phyloP scores from a whole-genome alignment of 1,140 invertebrate genomes.

The Philopotamus ludificatus region DNA sequence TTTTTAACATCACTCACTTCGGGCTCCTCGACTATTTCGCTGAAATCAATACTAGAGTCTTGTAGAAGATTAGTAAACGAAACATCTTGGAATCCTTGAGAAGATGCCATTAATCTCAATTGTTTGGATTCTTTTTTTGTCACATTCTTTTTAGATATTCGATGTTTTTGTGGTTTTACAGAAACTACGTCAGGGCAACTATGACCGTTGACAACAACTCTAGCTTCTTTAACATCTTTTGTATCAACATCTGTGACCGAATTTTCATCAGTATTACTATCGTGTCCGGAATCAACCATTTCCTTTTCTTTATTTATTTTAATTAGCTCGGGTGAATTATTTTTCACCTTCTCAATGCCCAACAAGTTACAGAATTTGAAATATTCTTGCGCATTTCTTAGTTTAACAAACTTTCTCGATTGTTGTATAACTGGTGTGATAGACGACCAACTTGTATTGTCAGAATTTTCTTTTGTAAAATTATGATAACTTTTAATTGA shows the following conservation, averaged over 20 bases:
- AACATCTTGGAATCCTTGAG: constrained; percentile 44
- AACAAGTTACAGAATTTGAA: constrained; percentile 38
- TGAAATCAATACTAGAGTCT: constrained; percentile 30
- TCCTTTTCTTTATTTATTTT: constrained; percentile 22
- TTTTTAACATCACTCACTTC: constrained; percentile 25
- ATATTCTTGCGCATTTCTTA: constrained; percentile 37
- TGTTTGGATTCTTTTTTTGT: constrained; percentile 48
- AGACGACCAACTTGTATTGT: constrained; percentile 30
- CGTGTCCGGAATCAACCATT: constrained; percentile 36
- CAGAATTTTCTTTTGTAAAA: constrained; percentile 12
- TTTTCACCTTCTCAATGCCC: constrained; percentile 33
- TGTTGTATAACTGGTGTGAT: constrained; percentile 25
- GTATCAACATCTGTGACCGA: constrained; percentile 1
- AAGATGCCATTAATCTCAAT: constrained; percentile 45
- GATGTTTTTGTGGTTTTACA: constrained; percentile 27
- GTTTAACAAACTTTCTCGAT: constrained; percentile 22
- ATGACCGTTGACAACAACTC: constrained; percentile 12
- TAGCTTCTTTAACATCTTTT: constrained; percentile 21
- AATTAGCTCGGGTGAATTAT: neutral
- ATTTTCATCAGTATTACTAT: constrained; percentile 28
- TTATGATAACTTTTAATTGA: constrained; percentile 34
- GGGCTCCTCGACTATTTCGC: constrained; percentile 29
- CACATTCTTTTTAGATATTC: constrained; percentile 29
- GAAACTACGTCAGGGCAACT: constrained; percentile 8
- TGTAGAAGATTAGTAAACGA: constrained; percentile 43